Evolutionary conservation across 2,888 invertebrate genomes (phyloP).

Genomic region (Torymus tubicola): DNA sequence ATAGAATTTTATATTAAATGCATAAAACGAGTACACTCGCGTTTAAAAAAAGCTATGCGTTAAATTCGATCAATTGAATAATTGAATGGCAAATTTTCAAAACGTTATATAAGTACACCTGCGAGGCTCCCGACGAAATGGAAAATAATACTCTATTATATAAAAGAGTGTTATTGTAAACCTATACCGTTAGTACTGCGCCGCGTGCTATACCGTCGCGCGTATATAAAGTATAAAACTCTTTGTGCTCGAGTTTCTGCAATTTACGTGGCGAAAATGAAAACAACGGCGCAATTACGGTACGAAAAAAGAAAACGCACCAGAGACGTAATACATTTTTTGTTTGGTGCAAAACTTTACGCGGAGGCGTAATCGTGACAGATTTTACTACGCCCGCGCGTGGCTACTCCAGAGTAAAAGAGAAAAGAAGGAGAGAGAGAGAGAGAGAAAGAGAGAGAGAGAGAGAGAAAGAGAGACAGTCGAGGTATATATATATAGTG

Average conservation of each 20-base stretch:
- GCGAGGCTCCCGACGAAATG: background rate
- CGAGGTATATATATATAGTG: too few species aligned
- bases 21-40: too few species aligned
- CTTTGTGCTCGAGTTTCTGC: slow-evolving; percentile 27
- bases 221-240: slow-evolving; percentile 13
- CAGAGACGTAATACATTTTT: slow-evolving; percentile 42
- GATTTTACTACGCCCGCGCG: slow-evolving; percentile 44
- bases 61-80: too few species aligned
- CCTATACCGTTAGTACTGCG: background rate
- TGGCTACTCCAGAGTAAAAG: too few species aligned
- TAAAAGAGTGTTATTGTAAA: slow-evolving; percentile 33
- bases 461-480: too few species aligned
- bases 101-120: background rate
- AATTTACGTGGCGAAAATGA: slow-evolving; percentile 19
- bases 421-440: too few species aligned
- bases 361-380: slow-evolving; percentile 54
- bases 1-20: too few species aligned
- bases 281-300: slow-evolving; percentile 9
- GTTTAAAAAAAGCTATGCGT: too few species aligned
- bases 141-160: background rate
- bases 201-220: too few species aligned
- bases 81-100: too few species aligned
- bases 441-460: too few species aligned
- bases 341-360: slow-evolving; percentile 30
- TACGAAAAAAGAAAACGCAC: slow-evolving; percentile 23